Evolutionary conservation across 2,113 vertebrate species (phyloP).

Genomic region (Pandion haliaetus): DNA sequence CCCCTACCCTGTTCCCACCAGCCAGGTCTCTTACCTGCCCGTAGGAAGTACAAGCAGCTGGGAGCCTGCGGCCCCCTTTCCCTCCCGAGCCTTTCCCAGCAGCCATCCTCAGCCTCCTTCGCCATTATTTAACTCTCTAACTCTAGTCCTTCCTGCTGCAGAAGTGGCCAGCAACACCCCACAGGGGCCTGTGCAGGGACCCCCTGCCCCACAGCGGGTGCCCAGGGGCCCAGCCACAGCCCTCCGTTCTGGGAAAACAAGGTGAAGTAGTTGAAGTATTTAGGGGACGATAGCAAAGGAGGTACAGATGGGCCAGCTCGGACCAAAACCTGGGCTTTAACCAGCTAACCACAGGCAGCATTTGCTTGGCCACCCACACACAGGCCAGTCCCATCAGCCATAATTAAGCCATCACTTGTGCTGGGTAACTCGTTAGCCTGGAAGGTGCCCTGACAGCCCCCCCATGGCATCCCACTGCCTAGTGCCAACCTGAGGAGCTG

Average conservation of each 20-base stretch:
- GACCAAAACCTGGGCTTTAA: not conserved
- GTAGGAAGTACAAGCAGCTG: rapidly evolving
- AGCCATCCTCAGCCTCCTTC: not conserved
- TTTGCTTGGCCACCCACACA: no score
- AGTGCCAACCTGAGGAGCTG: not conserved
- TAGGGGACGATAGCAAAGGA: not conserved
- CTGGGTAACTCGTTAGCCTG: not conserved
- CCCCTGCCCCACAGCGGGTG: not conserved
- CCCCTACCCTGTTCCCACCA: not conserved
- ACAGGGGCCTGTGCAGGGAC: no score
- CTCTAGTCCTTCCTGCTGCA: not conserved
- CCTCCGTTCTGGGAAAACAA: not conserved
- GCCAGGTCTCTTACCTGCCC: not conserved
- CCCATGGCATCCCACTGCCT: not conserved
- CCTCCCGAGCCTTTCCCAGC: not conserved
- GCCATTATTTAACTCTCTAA: rapidly evolving
- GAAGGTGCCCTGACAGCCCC: not conserved
- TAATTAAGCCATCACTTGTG: not conserved
- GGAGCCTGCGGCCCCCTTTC: not conserved
- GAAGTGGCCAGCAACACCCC: rapidly evolving
- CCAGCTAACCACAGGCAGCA: not conserved
- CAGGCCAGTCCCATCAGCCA: not conserved
- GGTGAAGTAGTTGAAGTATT: not conserved
- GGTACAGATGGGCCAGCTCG: not conserved
- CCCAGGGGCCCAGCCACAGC: not conserved